Percentiles rank a stretch among this genome's conserved stretches.
Conservation (phyloP, 2,113 vertebrate species). For the Labeo catla region DNA sequence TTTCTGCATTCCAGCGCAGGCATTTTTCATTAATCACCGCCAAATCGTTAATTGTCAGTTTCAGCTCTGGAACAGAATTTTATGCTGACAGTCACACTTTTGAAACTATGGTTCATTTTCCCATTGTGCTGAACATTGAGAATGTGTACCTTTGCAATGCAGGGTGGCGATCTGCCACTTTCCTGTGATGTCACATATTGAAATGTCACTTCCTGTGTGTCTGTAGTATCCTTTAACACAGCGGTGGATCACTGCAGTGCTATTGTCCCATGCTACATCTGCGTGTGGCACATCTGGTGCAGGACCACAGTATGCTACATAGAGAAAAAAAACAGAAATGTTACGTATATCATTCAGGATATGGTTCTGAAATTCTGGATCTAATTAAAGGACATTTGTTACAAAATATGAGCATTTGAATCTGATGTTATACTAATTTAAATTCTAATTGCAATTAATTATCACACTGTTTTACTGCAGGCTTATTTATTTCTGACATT, state of each 20-base stretch:
- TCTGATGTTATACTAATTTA: not conserved
- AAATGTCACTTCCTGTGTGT: constrained; percentile 69
- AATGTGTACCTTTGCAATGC: constrained; percentile 68
- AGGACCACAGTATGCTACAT: constrained; percentile 67
- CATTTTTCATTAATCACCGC: constrained; percentile 74
- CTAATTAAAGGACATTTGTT: not conserved
- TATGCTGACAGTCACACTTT: not conserved
- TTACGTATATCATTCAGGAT: not conserved
- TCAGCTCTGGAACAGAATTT: constrained; percentile 64
- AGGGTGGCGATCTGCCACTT: constrained; percentile 71
- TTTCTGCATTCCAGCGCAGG: constrained; percentile 83
- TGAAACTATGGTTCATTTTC: not conserved
- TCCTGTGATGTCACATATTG: constrained; percentile 67
- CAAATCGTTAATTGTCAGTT: constrained; percentile 75
- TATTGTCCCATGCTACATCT: constrained; percentile 70
- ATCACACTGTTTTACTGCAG: too few species aligned
- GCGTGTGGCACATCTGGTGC: constrained; percentile 64
- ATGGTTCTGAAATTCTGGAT: not conserved
- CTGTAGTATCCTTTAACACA: constrained; percentile 72
- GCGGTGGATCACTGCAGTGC: constrained; percentile 68
- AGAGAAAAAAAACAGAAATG: not conserved
- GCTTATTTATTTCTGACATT: too few species aligned
- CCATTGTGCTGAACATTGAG: not conserved
- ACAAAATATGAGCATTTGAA: not conserved
- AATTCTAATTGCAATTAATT: too few species aligned